Evolutionary conservation across 2,888 invertebrate species (phyloP).

Genomic region (Nebria brevicollis): DNA sequence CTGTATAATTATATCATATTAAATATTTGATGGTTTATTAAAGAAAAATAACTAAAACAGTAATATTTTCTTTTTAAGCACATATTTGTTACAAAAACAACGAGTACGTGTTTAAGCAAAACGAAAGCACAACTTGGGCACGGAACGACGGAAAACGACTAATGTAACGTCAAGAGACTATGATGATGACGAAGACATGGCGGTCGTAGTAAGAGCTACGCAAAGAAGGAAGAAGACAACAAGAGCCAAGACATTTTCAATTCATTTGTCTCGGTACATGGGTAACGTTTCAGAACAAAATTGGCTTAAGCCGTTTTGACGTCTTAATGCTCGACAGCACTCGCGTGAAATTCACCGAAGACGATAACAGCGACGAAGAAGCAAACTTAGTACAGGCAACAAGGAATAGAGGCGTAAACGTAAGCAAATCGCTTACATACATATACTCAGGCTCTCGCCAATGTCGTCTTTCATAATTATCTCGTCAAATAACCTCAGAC

Average conservation of each 20-base stretch:
- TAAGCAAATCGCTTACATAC: constrained; percentile 14
- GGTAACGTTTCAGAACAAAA: constrained; percentile 42
- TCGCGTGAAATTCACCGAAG: constrained; percentile 12
- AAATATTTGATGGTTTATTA: neutral
- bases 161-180: neutral
- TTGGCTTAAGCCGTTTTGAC: constrained; percentile 45
- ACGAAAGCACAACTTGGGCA: neutral
- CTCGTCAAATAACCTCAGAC: constrained; percentile 36
- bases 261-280: constrained; percentile 42
- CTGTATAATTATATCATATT: neutral
- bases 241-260: constrained; percentile 11
- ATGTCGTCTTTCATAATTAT: constrained; percentile 29
- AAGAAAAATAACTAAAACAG: neutral
- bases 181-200: constrained; percentile 1
- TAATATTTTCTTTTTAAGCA: neutral
- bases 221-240: neutral
- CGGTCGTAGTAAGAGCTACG: neutral
- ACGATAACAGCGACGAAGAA: neutral
- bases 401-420: constrained; percentile 6
- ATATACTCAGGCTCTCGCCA: neutral
- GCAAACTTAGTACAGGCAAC: neutral
- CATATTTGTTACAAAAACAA: neutral
- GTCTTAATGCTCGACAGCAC: constrained; percentile 38
- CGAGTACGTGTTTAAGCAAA: neutral
- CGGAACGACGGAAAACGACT: neutral